phyloP scores from a whole-genome alignment of 2,888 invertebrate species.

The Pyrochroa serraticornis region DNA sequence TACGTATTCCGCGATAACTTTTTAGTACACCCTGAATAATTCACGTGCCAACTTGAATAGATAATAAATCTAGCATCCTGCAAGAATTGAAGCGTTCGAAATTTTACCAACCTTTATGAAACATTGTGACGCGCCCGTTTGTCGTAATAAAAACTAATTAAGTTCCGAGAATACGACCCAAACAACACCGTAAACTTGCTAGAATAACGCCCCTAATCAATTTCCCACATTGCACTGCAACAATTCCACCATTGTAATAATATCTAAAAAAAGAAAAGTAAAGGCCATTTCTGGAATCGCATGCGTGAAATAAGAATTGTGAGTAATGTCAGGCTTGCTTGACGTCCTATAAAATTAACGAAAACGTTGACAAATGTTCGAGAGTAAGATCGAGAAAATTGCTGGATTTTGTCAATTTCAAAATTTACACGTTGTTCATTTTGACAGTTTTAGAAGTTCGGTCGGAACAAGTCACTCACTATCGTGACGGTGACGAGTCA shows the following conservation, averaged over 20 bases:
- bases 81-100: constrained; percentile 11
- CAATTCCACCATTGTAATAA: too few species aligned
- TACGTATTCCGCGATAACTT: constrained; percentile 5
- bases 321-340: constrained; percentile 15
- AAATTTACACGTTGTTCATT: too few species aligned
- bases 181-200: constrained; percentile 1
- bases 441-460: too few species aligned
- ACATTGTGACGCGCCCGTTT: constrained; percentile 8
- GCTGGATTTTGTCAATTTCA: too few species aligned
- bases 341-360: constrained; percentile 18
- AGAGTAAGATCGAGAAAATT: neutral
- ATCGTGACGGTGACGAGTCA: neutral
- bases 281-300: constrained; percentile 17
- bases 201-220: too few species aligned
- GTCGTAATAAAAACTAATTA: constrained; percentile 20
- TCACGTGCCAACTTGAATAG: constrained; percentile 12
- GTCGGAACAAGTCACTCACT: neutral
- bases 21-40: constrained; percentile 15
- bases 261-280: too few species aligned
- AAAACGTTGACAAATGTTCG: neutral
- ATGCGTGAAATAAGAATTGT: constrained; percentile 24
- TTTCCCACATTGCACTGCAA: neutral
- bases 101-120: constrained; percentile 5
- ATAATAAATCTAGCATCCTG: constrained; percentile 14
- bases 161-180: neutral